These are phyloP conservation scores for Pocillopora verrucosa DNA, from an alignment of 64 coral and sea anemone genomes.

Conservation along the genomic window DNA sequence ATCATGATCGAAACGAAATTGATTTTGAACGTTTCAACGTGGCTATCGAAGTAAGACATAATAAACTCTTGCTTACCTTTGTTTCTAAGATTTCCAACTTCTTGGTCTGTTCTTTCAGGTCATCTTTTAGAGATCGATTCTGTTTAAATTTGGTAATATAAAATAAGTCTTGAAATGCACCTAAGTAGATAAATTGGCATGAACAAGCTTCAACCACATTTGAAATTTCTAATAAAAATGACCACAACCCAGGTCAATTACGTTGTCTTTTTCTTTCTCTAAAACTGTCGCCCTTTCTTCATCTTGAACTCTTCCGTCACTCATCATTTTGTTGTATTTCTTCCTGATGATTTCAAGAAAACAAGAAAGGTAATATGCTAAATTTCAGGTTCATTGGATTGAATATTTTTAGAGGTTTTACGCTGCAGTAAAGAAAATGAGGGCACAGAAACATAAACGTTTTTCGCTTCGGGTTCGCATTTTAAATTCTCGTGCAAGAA, in stretches of 20 bases:
- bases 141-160: background rate
- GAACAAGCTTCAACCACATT: background rate
- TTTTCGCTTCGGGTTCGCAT: too few relatives aligned
- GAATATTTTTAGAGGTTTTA: background rate
- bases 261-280: constrained; percentile 42
- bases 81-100: background rate
- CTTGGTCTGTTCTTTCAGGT: constrained; percentile 19
- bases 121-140: constrained; percentile 13
- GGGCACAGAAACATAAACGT: background rate
- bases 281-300: constrained; percentile 13
- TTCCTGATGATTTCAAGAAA: constrained; percentile 10
- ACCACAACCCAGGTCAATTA: background rate
- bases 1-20: too few relatives aligned
- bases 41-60: background rate
- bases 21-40: too few relatives aligned
- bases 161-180: background rate
- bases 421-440: background rate
- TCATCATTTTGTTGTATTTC: constrained; percentile 32
- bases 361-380: background rate
- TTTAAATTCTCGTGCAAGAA: too few relatives aligned
- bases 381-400: background rate
- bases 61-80: background rate
- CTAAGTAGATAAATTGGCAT: background rate
- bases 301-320: constrained; percentile 37
- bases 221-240: too few relatives aligned